Conservation (phyloP, 2,113 vertebrate genomes). For the Mirza zaza region DNA sequence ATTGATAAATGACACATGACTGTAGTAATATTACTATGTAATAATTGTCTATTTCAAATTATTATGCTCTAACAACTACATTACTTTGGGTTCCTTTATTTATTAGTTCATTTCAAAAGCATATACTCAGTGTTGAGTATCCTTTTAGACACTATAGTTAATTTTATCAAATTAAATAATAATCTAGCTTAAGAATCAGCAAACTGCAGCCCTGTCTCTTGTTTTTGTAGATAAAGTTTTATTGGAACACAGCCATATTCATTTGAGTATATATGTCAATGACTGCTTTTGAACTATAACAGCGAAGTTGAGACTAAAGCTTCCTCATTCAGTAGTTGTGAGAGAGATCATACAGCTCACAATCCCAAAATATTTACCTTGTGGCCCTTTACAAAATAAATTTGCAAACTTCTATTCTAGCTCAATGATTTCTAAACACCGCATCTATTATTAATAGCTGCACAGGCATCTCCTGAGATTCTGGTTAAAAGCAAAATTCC, state of each 20-base stretch:
- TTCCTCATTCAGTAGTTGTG: neutral
- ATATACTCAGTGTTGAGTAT: neutral
- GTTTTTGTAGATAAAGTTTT: constrained; percentile 18
- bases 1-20: neutral
- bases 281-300: neutral
- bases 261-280: neutral
- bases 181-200: neutral
- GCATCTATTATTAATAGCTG: neutral
- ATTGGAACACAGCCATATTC: neutral
- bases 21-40: neutral
- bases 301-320: neutral
- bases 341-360: neutral
- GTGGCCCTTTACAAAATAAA: neutral
- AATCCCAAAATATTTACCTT: neutral
- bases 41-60: constrained; percentile 28
- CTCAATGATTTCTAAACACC: neutral
- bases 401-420: neutral
- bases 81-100: neutral
- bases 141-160: neutral
- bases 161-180: constrained; percentile 39
- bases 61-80: neutral
- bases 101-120: neutral
- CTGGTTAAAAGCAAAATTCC: neutral
- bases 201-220: neutral
- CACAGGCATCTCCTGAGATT: neutral